Base-by-base conservation (phyloP, 2,113 vertebrate genomes). In the Spheniscus mendiculus region DNA sequence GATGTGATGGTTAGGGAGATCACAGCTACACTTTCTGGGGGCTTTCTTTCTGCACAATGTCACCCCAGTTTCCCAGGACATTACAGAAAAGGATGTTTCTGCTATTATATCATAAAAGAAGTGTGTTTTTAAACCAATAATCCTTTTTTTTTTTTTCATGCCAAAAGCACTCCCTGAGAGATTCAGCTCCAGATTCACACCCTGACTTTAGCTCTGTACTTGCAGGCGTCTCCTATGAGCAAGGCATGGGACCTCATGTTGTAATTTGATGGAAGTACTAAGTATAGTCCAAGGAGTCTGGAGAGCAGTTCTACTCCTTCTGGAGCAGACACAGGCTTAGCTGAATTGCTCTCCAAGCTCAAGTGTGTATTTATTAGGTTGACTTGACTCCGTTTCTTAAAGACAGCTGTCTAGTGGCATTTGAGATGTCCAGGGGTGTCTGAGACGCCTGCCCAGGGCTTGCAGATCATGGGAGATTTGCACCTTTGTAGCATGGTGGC, bases 301-400 rank as follows among this genome's bases (percentile, higher is more conserved):
- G 42, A 63, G 56, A 49, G 49, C 23, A n/a, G 32, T 21, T 72
- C 52, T 62, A 5, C 42, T 53, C 23, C 44, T 61, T 42, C 2
- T 10, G 88, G 45, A 27, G 44, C 59, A 40, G 38, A 19, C 21
- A 11, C 12, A 10, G 76, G 11, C 82, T 67, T 58, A 14, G n/a
- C 27, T 81, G 74, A 47, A 18, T 9, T 30, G 11, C 19, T 34
- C 12, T 56, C 59, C 44, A 40, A 8, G 15, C 73, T n/a, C 40
- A 18, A 40, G 20, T 2, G 9, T 9, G 11, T 34, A 5, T 70
- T 70, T 19, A 8, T 26, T 5, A 4, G 15, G 13, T 42, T 42
- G 27, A 5, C 18, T 38, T 3, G 22, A 2, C 40, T 66, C 2
- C 0, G 2, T 23, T 50, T 55, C 23, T 49, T 36, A 4, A 26